Base-by-base conservation (phyloP, 2,888 invertebrate genomes). In the Drosophila anomelani region DNA sequence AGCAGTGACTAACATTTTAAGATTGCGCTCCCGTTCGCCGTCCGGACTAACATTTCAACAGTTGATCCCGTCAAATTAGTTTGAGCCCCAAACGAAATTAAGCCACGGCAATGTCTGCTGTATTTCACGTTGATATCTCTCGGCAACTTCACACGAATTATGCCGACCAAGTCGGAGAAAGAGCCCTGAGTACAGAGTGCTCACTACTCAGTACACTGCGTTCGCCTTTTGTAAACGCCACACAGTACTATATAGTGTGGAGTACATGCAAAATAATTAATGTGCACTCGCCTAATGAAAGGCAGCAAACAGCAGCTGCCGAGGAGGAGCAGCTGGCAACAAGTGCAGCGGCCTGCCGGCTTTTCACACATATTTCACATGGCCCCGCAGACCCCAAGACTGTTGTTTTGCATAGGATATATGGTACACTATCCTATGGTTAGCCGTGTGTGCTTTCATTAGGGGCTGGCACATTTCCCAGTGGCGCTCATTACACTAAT, bases 221-320 rank as follows among this genome's bases (percentile, higher is more conserved):
- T 62, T 55, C 26, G 64, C 58, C 69, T 53, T 63, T 72, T 78
- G 72, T 75, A 41, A 51, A 51, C 64, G 75, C 69, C 70, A 34
- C 68, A 74, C n/a, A 47, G 47, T 12, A 72, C 79, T 75, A 78
- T 32, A 20, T 17, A 17, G 49, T 32, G 20, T 3, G 2, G 36
- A 53, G 36, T 53, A 53, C 51, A 53, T 53, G 51, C 79, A 78
- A 80, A 84, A 87, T 85, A 86, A 86, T 89, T 86, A 86, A 87
- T 86, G 85, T 78, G 77, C 89, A 82, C 76, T 82, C 88, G 80
- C 85, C 80, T 86, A 86, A 86, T 89, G 85, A 89, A 87, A 77
- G 74, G 80, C 82, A 76, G 78, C 85, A 43, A 62, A 57, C 60
- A 67, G 53, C 44, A 75, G 53, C 39, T 74, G 80, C 85, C 41